These are phyloP conservation scores for Steatornis caripensis DNA, from an alignment of 2,113 vertebrate species.

Conservation along the genomic window DNA sequence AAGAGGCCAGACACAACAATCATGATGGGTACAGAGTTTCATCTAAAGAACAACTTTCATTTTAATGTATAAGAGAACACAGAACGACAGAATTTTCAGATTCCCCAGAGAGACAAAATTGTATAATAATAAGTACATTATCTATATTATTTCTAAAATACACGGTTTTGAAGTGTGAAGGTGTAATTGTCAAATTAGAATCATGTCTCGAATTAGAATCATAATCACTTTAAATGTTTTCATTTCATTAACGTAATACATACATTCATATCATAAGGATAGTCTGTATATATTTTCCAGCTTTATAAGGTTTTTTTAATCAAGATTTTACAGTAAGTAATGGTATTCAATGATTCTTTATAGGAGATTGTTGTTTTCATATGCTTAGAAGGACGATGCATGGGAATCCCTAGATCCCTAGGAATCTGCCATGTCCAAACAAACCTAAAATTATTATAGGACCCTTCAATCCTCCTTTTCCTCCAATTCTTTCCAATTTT, in stretches of 20 bases:
- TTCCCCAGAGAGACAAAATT: not conserved
- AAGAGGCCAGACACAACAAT: not conserved
- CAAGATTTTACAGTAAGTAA: not conserved
- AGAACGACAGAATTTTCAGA: not conserved
- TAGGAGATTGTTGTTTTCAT: not conserved
- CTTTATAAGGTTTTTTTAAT: not conserved
- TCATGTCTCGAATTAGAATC: no score
- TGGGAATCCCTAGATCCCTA: not conserved
- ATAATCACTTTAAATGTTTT: not conserved
- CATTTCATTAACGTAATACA: not conserved
- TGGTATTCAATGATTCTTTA: not conserved
- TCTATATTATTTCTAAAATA: not conserved
- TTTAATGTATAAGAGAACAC: not conserved
- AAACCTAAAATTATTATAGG: not conserved
- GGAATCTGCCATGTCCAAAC: not conserved
- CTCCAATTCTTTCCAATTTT: not conserved
- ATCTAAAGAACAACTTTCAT: not conserved
- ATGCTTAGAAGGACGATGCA: not conserved
- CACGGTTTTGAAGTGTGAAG: not conserved
- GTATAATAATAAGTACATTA: not conserved
- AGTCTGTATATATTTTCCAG: not conserved
- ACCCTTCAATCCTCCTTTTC: not conserved
- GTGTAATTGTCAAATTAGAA: not conserved
- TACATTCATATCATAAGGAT: not conserved
- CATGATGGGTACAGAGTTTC: not conserved